A percentile compares a stretch with the other conserved stretches of the same genome.
These are phyloP conservation scores for Thereva nobilitata DNA, from an alignment of 2,888 invertebrate species.

Conservation along the genomic window DNA sequence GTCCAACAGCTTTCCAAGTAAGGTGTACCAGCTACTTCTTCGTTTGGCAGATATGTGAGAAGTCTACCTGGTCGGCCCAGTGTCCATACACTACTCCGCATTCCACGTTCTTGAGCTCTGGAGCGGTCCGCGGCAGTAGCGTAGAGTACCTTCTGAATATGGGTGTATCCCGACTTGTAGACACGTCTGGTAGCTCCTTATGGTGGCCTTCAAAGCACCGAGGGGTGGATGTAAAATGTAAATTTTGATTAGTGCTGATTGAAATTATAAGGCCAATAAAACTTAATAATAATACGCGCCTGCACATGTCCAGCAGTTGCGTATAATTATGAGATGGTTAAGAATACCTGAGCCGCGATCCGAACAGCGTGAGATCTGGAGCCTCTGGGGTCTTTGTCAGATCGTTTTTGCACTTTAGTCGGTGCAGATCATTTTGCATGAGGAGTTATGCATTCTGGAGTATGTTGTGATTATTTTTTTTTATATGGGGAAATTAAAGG, in stretches of 20 bases:
- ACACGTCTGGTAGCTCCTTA: constrained; percentile 36
- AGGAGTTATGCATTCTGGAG: too few relatives aligned
- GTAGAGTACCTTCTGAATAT: constrained; percentile 25
- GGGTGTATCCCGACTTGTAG: constrained; percentile 36
- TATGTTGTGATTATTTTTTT: too few relatives aligned
- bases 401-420: too few relatives aligned
- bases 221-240: constrained; percentile 39
- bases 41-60: constrained; percentile 3
- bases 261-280: constrained; percentile 37
- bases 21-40: constrained; percentile 22
- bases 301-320: constrained; percentile 25
- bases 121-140: constrained; percentile 14
- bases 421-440: too few relatives aligned
- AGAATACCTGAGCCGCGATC: constrained; percentile 2
- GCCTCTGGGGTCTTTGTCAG: background rate
- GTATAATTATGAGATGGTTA: constrained; percentile 18
- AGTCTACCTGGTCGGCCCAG: constrained; percentile 14
- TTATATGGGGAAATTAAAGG: too few relatives aligned
- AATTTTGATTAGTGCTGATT: constrained; percentile 40
- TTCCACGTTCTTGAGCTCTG: background rate
- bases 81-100: background rate
- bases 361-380: constrained; percentile 23
- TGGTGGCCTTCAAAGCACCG: constrained; percentile 24
- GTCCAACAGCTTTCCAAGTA: constrained; percentile 32
- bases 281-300: constrained; percentile 37